Evolutionary conservation across 2,888 invertebrate species (phyloP).

Genomic region (Leptinotarsa juncta): DNA sequence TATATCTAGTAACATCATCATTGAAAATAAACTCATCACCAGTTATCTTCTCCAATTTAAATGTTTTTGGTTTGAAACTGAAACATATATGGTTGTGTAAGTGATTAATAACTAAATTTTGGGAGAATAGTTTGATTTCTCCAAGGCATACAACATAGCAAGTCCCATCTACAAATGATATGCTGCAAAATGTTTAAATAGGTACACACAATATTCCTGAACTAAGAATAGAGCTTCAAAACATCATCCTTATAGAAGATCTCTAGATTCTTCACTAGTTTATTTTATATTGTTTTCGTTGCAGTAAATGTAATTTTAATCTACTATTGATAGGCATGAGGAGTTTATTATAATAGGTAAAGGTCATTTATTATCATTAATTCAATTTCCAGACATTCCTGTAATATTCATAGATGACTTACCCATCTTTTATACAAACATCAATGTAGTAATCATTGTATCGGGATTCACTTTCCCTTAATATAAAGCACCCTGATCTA

Average conservation of each 20-base stretch:
- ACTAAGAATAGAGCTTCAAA: too few relatives aligned
- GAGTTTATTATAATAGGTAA: neutral
- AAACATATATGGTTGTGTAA: constrained; percentile 22
- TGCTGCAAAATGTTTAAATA: too few relatives aligned
- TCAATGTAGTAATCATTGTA: constrained; percentile 87
- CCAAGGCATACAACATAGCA: too few relatives aligned
- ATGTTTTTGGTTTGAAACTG: constrained; percentile 77
- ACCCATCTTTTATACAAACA: constrained; percentile 81
- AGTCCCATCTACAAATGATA: too few relatives aligned
- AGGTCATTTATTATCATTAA: too few relatives aligned
- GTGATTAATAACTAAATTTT: neutral
- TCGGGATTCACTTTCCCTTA: constrained; percentile 83
- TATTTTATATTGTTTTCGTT: too few relatives aligned
- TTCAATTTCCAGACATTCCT: constrained; percentile 1
- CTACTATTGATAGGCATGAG: neutral
- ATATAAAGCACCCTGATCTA: constrained; percentile 82
- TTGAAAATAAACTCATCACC: constrained; percentile 71
- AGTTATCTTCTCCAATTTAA: constrained; percentile 73
- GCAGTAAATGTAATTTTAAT: too few relatives aligned
- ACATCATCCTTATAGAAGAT: too few relatives aligned
- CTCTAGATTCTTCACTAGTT: too few relatives aligned
- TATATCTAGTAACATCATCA: constrained; percentile 68
- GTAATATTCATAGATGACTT: constrained; percentile 44
- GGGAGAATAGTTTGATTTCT: too few relatives aligned
- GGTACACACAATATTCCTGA: too few relatives aligned